Evolutionary conservation across 2,797 vertebrate genomes (phyloP), one percentile per base, ranked within the genome.

Genomic region (Potorous gilbertii): DNA sequence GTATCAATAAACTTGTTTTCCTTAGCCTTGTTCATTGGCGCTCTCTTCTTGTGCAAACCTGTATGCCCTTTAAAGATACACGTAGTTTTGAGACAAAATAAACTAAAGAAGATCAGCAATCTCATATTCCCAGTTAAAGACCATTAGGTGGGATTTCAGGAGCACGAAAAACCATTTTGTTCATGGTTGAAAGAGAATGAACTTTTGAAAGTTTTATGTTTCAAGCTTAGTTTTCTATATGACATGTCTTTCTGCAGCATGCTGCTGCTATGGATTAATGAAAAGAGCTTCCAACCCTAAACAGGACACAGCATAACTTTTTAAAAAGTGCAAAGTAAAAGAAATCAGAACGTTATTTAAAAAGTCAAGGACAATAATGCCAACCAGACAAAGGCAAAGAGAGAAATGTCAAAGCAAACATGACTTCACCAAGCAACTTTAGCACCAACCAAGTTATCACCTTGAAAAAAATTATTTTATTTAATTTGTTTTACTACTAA

Each of bases 271-370:
- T 91, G 34, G 54, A 96, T 5, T 91, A 34, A 87, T 89, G 1
- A 91, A 91, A 50, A 93, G 50, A 95, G 52, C 93, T 52, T 6
- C 92, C 46, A 93, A 93, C 56, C 12, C 12, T 66, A 96, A 96
- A 40, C 0, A 40, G 4, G 90, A 54, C 54, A 91, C 56, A 94
- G 93, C 92, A 95, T 10, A 90, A 55, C 5, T n/a, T 91, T 91
- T 93, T 92, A 89, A 57, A 95, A 94, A 92, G 5, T 66, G 94
- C 54, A 57, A 96, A 96, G 91, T 56, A 87, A 95, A 95, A 59
- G 11, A 90, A 56, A 92, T n/a, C 40, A 56, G 46, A 94, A 21
- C 89, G 94, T 92, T 90, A 90, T 34, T 55, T 66, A 93, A 94
- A 95, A 94, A 28, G 29, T 0, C 62, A 94, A 57, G 3, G 54